Evolutionary conservation across 2,888 invertebrate genomes (phyloP).

Genomic region (Rhynchonema sp.): DNA sequence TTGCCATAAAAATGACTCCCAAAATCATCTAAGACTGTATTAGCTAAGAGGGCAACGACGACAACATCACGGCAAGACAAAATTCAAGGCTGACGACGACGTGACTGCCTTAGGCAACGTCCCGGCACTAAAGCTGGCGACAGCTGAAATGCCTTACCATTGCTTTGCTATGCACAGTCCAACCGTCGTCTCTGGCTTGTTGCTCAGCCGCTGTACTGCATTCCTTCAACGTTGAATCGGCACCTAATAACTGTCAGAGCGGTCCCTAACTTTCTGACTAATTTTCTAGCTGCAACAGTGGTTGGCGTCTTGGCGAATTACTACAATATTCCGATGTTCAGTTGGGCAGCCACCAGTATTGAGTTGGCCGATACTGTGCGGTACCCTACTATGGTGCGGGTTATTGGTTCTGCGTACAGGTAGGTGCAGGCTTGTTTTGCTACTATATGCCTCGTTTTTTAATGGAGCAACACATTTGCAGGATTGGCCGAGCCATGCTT

Average conservation of each 20-base stretch:
- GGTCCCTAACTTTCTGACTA: too few species aligned
- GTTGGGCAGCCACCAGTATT: slow-evolving; percentile 13
- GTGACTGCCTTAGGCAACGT: not conserved
- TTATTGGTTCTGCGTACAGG: not conserved
- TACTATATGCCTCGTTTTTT: not conserved
- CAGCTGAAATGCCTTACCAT: too few species aligned
- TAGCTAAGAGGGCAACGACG: too few species aligned
- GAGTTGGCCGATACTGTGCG: slow-evolving; percentile 9
- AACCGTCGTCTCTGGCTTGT: too few species aligned
- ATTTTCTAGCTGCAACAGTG: slow-evolving; percentile 11
- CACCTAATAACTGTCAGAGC: too few species aligned
- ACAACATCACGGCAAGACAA: too few species aligned
- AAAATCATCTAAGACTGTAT: too few species aligned
- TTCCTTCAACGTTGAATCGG: too few species aligned
- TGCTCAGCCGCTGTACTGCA: too few species aligned
- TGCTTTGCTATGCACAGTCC: too few species aligned
- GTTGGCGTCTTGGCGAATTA: slow-evolving; percentile 12
- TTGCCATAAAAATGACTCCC: not conserved
- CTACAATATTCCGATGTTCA: slow-evolving; percentile 13
- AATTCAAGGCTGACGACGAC: too few species aligned
- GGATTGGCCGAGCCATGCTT: slow-evolving; percentile 13
- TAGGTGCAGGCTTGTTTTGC: not conserved
- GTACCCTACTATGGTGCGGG: slow-evolving; percentile 10
- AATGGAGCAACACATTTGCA: not conserved
- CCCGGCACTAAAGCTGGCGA: too few species aligned